These are phyloP conservation scores for Sinonovacula constricta DNA, from an alignment of 1,140 invertebrate genomes.

Conservation along the genomic window DNA sequence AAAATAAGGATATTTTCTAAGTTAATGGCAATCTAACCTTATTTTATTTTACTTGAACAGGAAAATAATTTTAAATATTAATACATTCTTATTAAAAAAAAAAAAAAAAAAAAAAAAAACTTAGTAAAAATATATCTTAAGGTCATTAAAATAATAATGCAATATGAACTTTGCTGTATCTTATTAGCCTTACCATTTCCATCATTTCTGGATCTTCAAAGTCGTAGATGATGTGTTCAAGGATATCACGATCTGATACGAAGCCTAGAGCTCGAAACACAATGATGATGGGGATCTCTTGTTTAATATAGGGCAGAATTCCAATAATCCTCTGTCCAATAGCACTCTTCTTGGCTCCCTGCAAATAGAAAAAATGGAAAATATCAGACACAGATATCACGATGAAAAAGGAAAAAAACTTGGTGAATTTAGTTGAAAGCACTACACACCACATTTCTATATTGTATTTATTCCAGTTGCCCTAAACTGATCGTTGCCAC, in stretches of 20 bases:
- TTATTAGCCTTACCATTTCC: conserved; percentile 98
- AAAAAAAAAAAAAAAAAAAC: no score
- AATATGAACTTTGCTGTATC: background rate
- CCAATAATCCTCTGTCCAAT: conserved; percentile 99
- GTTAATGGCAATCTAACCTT: no score
- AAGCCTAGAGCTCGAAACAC: conserved; percentile 97
- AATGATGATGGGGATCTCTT: conserved; percentile 99
- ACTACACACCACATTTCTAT: no score
- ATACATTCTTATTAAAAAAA: no score
- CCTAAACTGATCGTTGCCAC: no score
- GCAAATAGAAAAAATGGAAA: conserved; percentile 66
- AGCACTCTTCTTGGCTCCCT: conserved; percentile 96
- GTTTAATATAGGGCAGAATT: conserved; percentile 98
- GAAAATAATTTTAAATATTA: no score
- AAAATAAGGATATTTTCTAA: no score
- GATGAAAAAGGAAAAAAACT: no score
- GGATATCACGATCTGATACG: conserved; percentile 98
- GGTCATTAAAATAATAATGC: conserved; percentile 11
- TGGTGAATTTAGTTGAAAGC: no score
- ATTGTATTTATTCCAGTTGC: no score
- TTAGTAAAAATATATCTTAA: no score
- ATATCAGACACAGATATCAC: background rate
- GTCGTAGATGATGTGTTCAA: conserved; percentile 99
- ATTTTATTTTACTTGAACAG: background rate
- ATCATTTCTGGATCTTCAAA: conserved; percentile 99